Percentiles rank a stretch among this genome's conserved stretches.
These are phyloP conservation scores for Parambassis ranga DNA, from an alignment of 2,797 vertebrate genomes.

Conservation along the genomic window DNA sequence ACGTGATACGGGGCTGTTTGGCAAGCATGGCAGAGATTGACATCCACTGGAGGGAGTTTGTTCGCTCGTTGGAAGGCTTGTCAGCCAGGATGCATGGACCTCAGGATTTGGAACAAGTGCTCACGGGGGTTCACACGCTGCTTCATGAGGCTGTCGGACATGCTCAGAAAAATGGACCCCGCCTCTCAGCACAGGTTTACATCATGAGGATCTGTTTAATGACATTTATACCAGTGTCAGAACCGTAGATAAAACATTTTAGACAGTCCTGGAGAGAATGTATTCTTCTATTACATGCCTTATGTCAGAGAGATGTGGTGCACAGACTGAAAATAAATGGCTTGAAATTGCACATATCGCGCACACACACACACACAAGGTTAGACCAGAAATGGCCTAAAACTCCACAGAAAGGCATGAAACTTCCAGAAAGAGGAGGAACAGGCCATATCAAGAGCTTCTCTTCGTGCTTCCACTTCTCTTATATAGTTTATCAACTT, in stretches of 20 bases:
- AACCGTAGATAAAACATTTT: background rate
- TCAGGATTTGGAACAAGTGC: constrained; percentile 80
- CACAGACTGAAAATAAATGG: constrained; percentile 11
- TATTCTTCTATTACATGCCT: background rate
- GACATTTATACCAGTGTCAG: background rate
- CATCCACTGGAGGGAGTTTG: constrained; percentile 84
- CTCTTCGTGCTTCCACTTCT: background rate
- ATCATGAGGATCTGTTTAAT: background rate
- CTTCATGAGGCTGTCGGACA: constrained; percentile 81
- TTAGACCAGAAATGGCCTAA: background rate
- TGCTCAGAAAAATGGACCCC: constrained; percentile 69
- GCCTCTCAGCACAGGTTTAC: constrained; percentile 83
- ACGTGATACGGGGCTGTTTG: constrained; percentile 86
- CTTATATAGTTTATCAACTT: background rate
- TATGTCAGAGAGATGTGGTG: background rate
- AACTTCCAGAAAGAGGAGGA: background rate
- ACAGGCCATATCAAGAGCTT: background rate
- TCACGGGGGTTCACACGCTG: constrained; percentile 81
- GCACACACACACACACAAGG: constrained; percentile 5
- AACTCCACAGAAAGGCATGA: constrained; percentile 36
- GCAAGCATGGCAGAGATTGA: constrained; percentile 88
- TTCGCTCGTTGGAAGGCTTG: constrained; percentile 85
- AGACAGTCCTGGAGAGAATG: background rate
- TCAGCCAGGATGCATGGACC: constrained; percentile 78
- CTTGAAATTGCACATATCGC: constrained; percentile 23